Conservation (phyloP, 2,797 vertebrate genomes). For the Eutrigla gurnardus region DNA sequence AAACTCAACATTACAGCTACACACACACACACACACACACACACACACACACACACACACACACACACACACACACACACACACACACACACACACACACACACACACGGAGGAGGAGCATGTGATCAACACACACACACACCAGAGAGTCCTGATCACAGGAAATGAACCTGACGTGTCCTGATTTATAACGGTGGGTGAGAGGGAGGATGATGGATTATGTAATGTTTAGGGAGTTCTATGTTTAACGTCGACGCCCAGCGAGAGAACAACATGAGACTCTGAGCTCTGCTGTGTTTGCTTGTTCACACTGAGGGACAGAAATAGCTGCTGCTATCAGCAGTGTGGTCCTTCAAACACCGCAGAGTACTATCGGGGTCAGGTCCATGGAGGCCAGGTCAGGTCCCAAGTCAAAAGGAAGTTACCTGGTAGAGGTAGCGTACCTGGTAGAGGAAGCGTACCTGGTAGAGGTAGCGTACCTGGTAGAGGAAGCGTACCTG, state of each 20-base stretch:
- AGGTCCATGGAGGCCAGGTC: slow-evolving; percentile 20
- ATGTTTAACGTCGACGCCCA: neutral
- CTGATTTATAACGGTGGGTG: neutral
- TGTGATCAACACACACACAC: slow-evolving; percentile 3
- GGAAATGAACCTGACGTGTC: neutral
- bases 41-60: slow-evolving; percentile 5
- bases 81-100: slow-evolving; percentile 18
- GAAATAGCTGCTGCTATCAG: slow-evolving; percentile 76
- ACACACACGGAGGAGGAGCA: neutral
- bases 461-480: too few relatives aligned
- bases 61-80: slow-evolving; percentile 3
- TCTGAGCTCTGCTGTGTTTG: slow-evolving; percentile 41
- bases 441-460: too few relatives aligned
- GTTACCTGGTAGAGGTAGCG: too few relatives aligned
- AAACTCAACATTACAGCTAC: slow-evolving; percentile 65
- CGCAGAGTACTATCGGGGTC: slow-evolving; percentile 51
- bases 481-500: too few relatives aligned
- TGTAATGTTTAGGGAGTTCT: neutral
- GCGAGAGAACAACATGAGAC: slow-evolving; percentile 23
- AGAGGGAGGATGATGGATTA: neutral
- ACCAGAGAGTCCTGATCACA: neutral
- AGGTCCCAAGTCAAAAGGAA: too few relatives aligned
- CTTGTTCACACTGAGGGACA: slow-evolving; percentile 72
- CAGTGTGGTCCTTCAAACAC: slow-evolving; percentile 67
- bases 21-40: slow-evolving; percentile 40